Evolutionary conservation across 2,888 invertebrate genomes (phyloP).

Genomic region (Unio delphinus): DNA sequence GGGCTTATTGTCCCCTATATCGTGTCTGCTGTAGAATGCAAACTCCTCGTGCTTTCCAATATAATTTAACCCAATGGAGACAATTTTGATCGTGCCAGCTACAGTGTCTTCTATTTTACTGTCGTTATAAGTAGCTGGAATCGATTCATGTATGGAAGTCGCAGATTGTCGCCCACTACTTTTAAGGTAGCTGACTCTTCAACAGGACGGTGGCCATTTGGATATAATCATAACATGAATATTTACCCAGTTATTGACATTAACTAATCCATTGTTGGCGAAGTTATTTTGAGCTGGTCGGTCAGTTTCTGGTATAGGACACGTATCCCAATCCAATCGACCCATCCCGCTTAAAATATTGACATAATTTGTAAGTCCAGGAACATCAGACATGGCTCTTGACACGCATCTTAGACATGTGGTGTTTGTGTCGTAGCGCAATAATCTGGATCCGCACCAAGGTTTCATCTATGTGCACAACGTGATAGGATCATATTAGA

Average conservation of each 20-base stretch:
- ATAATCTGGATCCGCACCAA: constrained; percentile 18
- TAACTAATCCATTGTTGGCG: constrained; percentile 5
- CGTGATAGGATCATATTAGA: constrained; percentile 25
- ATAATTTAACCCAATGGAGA: constrained; percentile 24
- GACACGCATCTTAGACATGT: constrained; percentile 23
- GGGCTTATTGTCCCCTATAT: background rate
- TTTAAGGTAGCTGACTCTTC: background rate
- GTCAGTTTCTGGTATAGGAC: no score
- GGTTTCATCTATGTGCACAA: constrained; percentile 10
- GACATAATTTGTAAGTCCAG: constrained; percentile 1
- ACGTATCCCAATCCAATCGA: no score
- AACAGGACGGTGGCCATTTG: constrained; percentile 10
- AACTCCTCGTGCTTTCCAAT: constrained; percentile 19
- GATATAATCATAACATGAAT: constrained; percentile 19
- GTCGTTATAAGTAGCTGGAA: constrained; percentile 8
- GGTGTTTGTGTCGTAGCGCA: constrained; percentile 16
- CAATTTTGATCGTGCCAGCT: constrained; percentile 21
- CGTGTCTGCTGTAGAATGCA: constrained; percentile 8
- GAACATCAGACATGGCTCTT: constrained; percentile 11
- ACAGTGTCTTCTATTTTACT: constrained; percentile 11
- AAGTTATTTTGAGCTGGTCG: no score
- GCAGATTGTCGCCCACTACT: no score
- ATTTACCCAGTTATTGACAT: constrained; percentile 12
- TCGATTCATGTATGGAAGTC: constrained; percentile 1
- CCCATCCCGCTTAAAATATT: no score